Conservation (phyloP, 2,113 vertebrate species). For the Ciconia boyciana region DNA sequence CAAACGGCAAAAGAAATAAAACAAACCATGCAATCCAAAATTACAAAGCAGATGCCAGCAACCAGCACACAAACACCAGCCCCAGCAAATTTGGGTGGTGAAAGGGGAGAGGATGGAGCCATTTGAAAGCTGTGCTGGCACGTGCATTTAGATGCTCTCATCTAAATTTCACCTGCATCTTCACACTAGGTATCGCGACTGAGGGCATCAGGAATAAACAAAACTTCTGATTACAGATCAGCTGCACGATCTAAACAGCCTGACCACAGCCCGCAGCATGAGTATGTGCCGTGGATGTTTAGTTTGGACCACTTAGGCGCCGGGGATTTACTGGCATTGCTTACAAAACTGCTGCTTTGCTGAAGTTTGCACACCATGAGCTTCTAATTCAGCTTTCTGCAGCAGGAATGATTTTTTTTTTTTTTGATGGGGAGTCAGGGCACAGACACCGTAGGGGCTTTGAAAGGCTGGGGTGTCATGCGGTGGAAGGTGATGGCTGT, state of each 20-base stretch:
- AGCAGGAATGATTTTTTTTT: not conserved
- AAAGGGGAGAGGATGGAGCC: not conserved
- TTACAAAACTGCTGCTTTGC: not conserved
- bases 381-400: not conserved
- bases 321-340: not conserved
- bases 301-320: too few species aligned
- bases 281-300: not conserved
- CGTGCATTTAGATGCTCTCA: fast-evolving
- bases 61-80: not conserved
- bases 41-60: not conserved
- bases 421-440: fast-evolving
- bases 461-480: not conserved
- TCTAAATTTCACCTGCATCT: not conserved
- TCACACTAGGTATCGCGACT: not conserved
- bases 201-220: not conserved
- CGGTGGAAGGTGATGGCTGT: not conserved
- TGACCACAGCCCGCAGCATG: not conserved
- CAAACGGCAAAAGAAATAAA: not conserved
- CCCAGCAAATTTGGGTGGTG: not conserved
- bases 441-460: not conserved
- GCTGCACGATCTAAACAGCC: not conserved
- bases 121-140: not conserved
- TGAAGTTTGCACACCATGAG: not conserved
- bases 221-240: not conserved
- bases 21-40: not conserved